Evolutionary conservation across 2,113 vertebrate species (phyloP).

Genomic region (Clarias magur): DNA sequence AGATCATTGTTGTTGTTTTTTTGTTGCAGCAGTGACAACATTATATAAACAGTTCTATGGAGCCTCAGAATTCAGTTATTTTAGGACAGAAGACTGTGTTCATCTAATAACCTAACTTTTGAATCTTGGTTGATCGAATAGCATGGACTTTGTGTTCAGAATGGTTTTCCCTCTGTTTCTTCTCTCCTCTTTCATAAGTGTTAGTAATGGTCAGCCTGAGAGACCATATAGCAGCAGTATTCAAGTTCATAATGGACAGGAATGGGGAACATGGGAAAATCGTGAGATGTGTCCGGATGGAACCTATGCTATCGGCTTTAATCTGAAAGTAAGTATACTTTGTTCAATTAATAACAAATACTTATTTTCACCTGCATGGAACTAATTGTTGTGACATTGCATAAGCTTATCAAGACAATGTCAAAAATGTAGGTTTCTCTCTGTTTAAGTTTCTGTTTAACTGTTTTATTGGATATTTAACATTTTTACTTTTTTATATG

Average conservation of each 20-base stretch:
- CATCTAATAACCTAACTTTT: not conserved
- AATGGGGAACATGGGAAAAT: not conserved
- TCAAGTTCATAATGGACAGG: not conserved
- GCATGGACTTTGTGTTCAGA: not conserved
- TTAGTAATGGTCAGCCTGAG: not conserved
- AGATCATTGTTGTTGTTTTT: too few species aligned
- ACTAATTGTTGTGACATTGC: too few species aligned
- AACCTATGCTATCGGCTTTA: conserved; percentile 36
- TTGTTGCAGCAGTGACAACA: too few species aligned
- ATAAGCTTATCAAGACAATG: too few species aligned
- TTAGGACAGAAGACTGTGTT: not conserved
- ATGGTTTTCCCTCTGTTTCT: not conserved
- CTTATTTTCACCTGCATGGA: too few species aligned
- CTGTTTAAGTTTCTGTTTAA: too few species aligned
- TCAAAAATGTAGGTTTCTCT: too few species aligned
- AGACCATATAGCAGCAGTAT: not conserved
- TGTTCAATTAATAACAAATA: not conserved
- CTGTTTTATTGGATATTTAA: too few species aligned
- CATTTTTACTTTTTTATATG: not conserved
- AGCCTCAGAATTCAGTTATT: not conserved
- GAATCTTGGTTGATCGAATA: not conserved
- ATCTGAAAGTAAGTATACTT: not conserved
- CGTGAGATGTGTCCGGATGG: not conserved
- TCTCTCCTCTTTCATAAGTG: not conserved
- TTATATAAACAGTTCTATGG: too few species aligned